Conservation (phyloP, 2,888 invertebrate species). For the Calephelis perditalis region DNA sequence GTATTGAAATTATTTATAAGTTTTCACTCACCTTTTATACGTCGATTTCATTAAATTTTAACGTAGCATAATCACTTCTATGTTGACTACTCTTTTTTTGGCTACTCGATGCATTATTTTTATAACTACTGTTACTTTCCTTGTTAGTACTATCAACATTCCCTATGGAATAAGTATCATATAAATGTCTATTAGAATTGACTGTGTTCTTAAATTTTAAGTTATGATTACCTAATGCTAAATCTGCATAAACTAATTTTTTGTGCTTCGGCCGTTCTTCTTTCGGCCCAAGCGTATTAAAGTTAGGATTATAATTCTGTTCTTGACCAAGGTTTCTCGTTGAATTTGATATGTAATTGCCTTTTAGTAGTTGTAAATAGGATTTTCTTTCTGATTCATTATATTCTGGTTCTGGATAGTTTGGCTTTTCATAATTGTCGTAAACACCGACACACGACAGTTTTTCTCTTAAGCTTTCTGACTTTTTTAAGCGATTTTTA, state of each 20-base stretch:
- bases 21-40: slow-evolving; percentile 65
- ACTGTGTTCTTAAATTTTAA: slow-evolving; percentile 77
- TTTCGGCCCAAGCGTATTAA: slow-evolving; percentile 56
- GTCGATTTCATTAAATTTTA: slow-evolving; percentile 74
- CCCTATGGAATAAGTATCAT: slow-evolving; percentile 71
- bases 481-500: slow-evolving; percentile 69
- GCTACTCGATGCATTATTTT: slow-evolving; percentile 55
- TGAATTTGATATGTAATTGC: slow-evolving; percentile 72
- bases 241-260: slow-evolving; percentile 73
- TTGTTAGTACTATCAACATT: slow-evolving; percentile 58
- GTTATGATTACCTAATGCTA: slow-evolving; percentile 77
- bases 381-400: slow-evolving; percentile 66
- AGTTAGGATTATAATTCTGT: slow-evolving; percentile 51
- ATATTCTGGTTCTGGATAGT: slow-evolving; percentile 67
- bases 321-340: slow-evolving; percentile 64
- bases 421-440: slow-evolving; percentile 68
- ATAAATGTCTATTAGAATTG: slow-evolving; percentile 76
- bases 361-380: slow-evolving; percentile 65
- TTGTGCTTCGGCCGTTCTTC: slow-evolving; percentile 69
- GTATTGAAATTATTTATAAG: not conserved
- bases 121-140: slow-evolving; percentile 60
- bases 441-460: slow-evolving; percentile 71
- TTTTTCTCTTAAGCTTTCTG: slow-evolving; percentile 71
- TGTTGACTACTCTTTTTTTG: slow-evolving; percentile 50
- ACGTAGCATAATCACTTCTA: slow-evolving; percentile 69